Conservation (phyloP, 2,888 invertebrate species). For the Pristionchus mayeri region DNA sequence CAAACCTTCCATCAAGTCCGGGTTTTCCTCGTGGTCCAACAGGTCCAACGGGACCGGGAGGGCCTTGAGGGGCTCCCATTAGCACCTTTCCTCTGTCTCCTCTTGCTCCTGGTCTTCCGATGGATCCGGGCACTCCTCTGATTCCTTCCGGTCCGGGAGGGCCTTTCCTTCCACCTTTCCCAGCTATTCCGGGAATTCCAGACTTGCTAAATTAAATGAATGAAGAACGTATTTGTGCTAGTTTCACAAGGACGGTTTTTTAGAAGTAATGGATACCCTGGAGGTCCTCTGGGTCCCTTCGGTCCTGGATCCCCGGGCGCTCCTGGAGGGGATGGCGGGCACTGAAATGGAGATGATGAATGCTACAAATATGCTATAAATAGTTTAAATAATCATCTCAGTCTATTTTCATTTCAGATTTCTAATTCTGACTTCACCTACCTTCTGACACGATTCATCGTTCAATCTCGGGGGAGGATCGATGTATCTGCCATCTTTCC, state of each 20-base stretch:
- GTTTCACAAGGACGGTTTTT: background rate
- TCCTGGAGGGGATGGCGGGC: constrained; percentile 63
- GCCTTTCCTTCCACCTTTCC: constrained; percentile 60
- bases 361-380: too few relatives aligned
- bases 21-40: constrained; percentile 51
- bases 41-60: constrained; percentile 49
- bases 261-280: constrained; percentile 51
- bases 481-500: constrained; percentile 61
- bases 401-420: too few relatives aligned
- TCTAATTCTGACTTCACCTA: too few relatives aligned
- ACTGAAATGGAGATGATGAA: too few relatives aligned
- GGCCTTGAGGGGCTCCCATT: constrained; percentile 52
- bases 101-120: constrained; percentile 54
- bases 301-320: constrained; percentile 66
- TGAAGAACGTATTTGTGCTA: background rate
- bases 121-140: constrained; percentile 62
- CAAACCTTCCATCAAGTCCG: constrained; percentile 44
- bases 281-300: constrained; percentile 62
- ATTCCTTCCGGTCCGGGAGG: constrained; percentile 67
- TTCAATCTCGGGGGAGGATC: constrained; percentile 52
- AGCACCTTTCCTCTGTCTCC: constrained; percentile 62
- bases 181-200: constrained; percentile 58
- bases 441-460: constrained; percentile 65
- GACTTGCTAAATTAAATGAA: constrained; percentile 51
- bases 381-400: too few relatives aligned